Evolutionary conservation across 2,113 vertebrate species (phyloP), one percentile per base, ranked within the genome.

Genomic region (Apeltes quadracus): DNA sequence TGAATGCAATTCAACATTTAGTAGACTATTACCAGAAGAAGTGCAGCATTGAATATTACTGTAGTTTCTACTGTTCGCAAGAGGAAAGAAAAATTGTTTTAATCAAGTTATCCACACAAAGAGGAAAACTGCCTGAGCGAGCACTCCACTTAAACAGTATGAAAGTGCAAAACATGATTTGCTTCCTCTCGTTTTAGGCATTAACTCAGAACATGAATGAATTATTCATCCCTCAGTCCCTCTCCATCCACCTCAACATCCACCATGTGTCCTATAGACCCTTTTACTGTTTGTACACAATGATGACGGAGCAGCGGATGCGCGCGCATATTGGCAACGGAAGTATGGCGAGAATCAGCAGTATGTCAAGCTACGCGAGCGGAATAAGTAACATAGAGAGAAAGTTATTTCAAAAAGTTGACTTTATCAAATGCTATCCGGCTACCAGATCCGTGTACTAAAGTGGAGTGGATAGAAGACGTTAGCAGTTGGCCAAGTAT

Each of bases 121-220:
- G 16, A 61, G n/a, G 3, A 9, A 81, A 50, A 61, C 76, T 74
- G 75, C 81, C 75, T 14, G 22, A 58, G 59, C 74, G 61, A 79
- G 68, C 44, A 9, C 50, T 76, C 69, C 71, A 73, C 68, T 83
- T 72, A 57, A 72, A 69, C 62, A 25, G n/a, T 44, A 53, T 43
- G 56, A 39, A 70, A 62, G 79, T 12, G 13, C 16, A 44, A 44
- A 38, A 67, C 63, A 61, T 27, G 18, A 63, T 71, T 62, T 41
- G 69, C 76, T 41, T 51, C 62, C 48, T 43, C 48, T 61, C 41
- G 63, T 76, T 70, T 81, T 75, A 59, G 54, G 66, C 46, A 43
- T 58, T 75, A 62, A 78, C 73, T 16, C 51, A 69, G 65, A 75
- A 76, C 72, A 79, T 36, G 68, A 71, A 72, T 75, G 76, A 78